Conservation (phyloP, 2,113 vertebrate genomes). For the Hippotragus niger region DNA sequence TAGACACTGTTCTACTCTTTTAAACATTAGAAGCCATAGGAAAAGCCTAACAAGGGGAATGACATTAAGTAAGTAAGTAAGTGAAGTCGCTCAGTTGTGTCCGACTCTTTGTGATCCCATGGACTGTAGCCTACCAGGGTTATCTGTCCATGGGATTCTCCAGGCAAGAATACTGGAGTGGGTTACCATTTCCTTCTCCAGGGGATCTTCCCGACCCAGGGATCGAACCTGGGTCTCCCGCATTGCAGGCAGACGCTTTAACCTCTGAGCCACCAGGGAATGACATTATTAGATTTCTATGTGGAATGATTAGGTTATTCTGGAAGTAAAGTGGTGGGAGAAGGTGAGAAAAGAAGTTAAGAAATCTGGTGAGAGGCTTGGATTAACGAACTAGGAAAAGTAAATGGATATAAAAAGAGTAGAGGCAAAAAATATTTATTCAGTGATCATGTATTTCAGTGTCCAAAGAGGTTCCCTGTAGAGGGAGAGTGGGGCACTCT, state of each 20-base stretch:
- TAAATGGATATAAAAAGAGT: not conserved
- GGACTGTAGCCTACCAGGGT: too few species aligned
- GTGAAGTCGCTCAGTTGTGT: too few species aligned
- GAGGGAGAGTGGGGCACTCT: not conserved
- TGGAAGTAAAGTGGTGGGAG: not conserved
- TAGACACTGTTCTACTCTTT: not conserved
- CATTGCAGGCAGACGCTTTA: too few species aligned
- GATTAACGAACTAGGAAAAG: not conserved
- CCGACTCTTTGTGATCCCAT: too few species aligned
- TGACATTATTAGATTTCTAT: not conserved
- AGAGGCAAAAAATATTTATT: not conserved
- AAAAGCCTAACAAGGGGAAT: not conserved
- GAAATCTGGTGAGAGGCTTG: not conserved
- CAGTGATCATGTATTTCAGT: not conserved
- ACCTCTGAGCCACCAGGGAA: not conserved
- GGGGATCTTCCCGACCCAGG: too few species aligned
- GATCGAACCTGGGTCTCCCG: too few species aligned
- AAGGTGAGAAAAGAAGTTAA: not conserved
- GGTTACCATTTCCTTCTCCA: too few species aligned
- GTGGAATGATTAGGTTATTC: not conserved
- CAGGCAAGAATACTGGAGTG: too few species aligned
- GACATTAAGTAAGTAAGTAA: not conserved
- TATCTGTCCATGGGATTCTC: too few species aligned
- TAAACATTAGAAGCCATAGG: not conserved
- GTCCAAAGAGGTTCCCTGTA: not conserved